Conservation (phyloP, 2,888 invertebrate species). For the Phyto melanocephala region DNA sequence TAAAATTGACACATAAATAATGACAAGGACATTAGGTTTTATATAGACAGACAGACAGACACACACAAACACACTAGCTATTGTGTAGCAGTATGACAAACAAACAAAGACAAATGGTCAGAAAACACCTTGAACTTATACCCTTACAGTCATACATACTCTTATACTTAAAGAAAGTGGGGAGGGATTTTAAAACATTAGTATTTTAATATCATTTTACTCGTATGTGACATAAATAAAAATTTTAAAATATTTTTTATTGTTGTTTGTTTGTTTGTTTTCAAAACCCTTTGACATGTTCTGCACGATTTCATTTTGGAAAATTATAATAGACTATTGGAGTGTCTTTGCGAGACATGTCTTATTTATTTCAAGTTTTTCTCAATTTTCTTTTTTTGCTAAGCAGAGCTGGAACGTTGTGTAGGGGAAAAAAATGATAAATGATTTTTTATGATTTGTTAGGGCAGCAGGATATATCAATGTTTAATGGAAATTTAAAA, state of each 20-base stretch:
- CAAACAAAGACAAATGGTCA: constrained; percentile 60
- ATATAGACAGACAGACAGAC: not conserved
- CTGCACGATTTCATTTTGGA: constrained; percentile 55
- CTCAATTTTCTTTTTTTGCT: not conserved
- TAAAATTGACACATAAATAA: constrained; percentile 63
- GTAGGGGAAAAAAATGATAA: constrained; percentile 7
- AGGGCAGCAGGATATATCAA: not conserved
- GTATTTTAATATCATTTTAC: not conserved
- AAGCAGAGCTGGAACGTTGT: not conserved
- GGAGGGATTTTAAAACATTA: not conserved
- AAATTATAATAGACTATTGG: constrained; percentile 34
- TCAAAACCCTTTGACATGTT: constrained; percentile 45
- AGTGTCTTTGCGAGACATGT: constrained; percentile 30
- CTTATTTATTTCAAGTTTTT: constrained; percentile 29
- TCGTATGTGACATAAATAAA: constrained; percentile 50
- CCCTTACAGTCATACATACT: not conserved
- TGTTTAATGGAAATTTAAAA: not conserved
- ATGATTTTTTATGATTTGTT: constrained; percentile 7
- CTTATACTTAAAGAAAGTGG: too few relatives aligned
- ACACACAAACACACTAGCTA: too few relatives aligned
- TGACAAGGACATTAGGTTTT: constrained; percentile 49
- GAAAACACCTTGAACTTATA: constrained; percentile 37
- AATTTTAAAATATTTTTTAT: constrained; percentile 30
- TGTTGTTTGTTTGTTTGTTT: too few relatives aligned
- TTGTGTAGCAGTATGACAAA: constrained; percentile 6